Conservation (phyloP, 2,113 vertebrate genomes). For the Syngnathus floridae region DNA sequence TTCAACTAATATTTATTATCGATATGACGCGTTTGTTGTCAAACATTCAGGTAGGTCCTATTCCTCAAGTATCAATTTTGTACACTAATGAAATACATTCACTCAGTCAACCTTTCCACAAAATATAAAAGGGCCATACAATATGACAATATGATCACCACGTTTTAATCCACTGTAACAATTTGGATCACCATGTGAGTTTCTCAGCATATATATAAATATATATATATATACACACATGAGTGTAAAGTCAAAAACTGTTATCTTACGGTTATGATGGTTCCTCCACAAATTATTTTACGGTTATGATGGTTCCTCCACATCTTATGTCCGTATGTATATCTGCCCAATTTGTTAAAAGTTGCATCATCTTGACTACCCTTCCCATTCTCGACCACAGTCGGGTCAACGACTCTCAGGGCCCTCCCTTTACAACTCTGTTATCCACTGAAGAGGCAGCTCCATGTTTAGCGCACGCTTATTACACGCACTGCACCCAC, state of each 20-base stretch:
- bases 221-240: not conserved
- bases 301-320: not conserved
- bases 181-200: not conserved
- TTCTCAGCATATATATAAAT: not conserved
- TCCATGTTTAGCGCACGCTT: conserved; percentile 5
- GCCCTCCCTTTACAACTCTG: conserved; percentile 27
- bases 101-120: no score
- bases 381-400: conserved; percentile 2
- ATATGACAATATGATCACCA: not conserved
- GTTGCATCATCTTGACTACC: conserved; percentile 43
- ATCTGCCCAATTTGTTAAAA: conserved; percentile 7
- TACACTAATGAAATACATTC: no score
- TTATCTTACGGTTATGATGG: conserved; percentile 23
- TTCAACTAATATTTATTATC: no score
- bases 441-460: conserved; percentile 1
- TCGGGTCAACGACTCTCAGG: conserved; percentile 13
- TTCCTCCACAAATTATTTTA: no score
- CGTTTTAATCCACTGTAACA: not conserved
- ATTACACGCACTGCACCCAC: not conserved
- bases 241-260: not conserved
- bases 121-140: no score
- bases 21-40: no score
- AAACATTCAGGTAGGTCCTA: no score
- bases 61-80: no score
- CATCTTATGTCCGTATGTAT: not conserved